These are phyloP conservation scores for Cecropterus lyciades DNA, from an alignment of 1,140 invertebrate species.

Conservation along the genomic window DNA sequence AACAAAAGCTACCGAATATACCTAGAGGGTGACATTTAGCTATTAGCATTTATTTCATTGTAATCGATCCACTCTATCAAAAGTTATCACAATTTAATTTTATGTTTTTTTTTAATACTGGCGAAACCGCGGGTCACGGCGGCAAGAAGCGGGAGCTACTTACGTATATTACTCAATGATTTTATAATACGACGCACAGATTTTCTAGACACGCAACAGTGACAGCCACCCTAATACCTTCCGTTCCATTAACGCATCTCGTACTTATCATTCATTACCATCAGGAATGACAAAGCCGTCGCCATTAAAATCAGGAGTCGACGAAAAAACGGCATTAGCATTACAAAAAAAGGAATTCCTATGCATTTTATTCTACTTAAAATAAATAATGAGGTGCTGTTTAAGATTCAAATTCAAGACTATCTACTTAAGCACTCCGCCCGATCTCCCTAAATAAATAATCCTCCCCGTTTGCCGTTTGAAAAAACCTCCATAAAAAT, in stretches of 20 bases:
- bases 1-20: too few relatives aligned
- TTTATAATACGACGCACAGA: too few relatives aligned
- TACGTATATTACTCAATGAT: too few relatives aligned
- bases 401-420: slow-evolving; percentile 70
- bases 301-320: slow-evolving; percentile 44
- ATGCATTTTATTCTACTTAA: slow-evolving; percentile 66
- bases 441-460: slow-evolving; percentile 65
- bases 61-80: too few relatives aligned
- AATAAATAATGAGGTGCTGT: slow-evolving; percentile 71
- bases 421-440: slow-evolving; percentile 59
- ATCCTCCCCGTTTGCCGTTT: slow-evolving; percentile 39
- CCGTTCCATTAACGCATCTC: slow-evolving; percentile 29
- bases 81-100: too few relatives aligned
- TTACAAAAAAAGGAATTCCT: slow-evolving; percentile 46
- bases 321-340: slow-evolving; percentile 54
- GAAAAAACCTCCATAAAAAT: slow-evolving; percentile 60
- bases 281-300: slow-evolving; percentile 29
- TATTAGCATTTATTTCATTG: too few relatives aligned
- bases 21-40: too few relatives aligned
- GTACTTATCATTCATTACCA: slow-evolving; percentile 34
- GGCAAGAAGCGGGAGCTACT: too few relatives aligned
- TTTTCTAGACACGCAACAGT: too few relatives aligned
- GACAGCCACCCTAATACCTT: slow-evolving; percentile 11
- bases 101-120: too few relatives aligned
- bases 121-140: too few relatives aligned